Base-by-base conservation (phyloP, 2,888 invertebrate species). In the Elmis aenea region DNA sequence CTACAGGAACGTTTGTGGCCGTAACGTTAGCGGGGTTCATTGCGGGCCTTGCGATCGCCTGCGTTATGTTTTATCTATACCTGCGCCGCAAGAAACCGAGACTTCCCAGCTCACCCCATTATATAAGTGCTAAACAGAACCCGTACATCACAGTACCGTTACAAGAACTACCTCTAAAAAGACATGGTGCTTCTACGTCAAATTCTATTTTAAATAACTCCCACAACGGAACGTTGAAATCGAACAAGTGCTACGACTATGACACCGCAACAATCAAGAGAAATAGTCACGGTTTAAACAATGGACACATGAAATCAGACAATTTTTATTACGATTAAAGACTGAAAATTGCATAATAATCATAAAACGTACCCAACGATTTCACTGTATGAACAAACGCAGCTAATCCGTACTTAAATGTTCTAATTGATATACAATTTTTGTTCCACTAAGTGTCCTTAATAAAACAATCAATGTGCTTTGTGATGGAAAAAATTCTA, bases 121-220 rank as follows among this genome's bases (percentile, higher is more conserved):
- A 88, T 59, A 85, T 85, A 51, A 80, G 84, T 14, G 75, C 83
- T 0, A 86, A 85, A 58, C 85, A 85, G 57, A 89, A 89, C 62
- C 83, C 86, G 46, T 89, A 89, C 64, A 85, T 87, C 42, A 82
- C 86, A 13, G 81, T 89, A 24, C 89, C 89, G 1, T 69, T 87
- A 41, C 85, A 84, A 61, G 87, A 88, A 64, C 81, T 84, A 58
- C 73, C 76, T 48, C 61, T 69, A 8, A 59, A 60, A 31, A 58
- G 59, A 34, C 53, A 53, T 21, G 59, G 40, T 54, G 67, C 69
- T 50, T 68, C 54, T 57, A 68, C 67, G 10, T 67, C 70, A 11
- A 66, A 64, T 41, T 65, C 64, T 40, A 56, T 57, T 42, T 39
- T 56, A 23, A 57, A 59, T 36, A 57, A 59, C 39, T 28, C 48